phyloP scores from a whole-genome alignment of 2,888 invertebrate genomes.

The Andricus quercusramuli region DNA sequence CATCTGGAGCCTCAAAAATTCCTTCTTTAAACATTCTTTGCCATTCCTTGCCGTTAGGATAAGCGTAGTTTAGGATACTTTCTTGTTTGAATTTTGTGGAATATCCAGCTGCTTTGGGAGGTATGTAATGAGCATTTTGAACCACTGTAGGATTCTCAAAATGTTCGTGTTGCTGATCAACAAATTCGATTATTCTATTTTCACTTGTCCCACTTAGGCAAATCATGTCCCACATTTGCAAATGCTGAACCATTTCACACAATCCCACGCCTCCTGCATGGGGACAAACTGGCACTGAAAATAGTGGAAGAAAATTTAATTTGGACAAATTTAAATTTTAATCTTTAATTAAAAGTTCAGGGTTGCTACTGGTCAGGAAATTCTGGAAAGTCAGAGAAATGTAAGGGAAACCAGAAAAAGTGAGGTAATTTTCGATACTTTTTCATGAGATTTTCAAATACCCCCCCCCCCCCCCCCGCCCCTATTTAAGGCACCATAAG shows the following conservation, averaged over 20 bases:
- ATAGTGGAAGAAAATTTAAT: constrained; percentile 19
- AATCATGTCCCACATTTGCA: constrained; percentile 93
- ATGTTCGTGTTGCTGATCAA: constrained; percentile 94
- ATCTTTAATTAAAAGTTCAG: neutral
- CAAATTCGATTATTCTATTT: constrained; percentile 89
- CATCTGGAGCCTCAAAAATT: constrained; percentile 80
- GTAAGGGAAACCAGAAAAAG: too few relatives aligned
- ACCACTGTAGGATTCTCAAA: constrained; percentile 88
- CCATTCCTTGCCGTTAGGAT: constrained; percentile 91
- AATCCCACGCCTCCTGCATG: constrained; percentile 97
- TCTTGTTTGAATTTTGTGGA: constrained; percentile 88
- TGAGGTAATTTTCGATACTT: too few relatives aligned
- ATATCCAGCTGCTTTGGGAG: constrained; percentile 90
- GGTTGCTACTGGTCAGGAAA: too few relatives aligned
- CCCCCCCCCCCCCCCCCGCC: too few relatives aligned
- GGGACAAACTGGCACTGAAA: constrained; percentile 93
- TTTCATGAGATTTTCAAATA: too few relatives aligned
- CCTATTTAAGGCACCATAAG: too few relatives aligned
- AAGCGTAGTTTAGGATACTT: constrained; percentile 85
- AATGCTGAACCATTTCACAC: constrained; percentile 96
- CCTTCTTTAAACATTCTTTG: constrained; percentile 83
- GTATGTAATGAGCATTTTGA: constrained; percentile 85
- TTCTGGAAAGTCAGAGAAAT: too few relatives aligned
- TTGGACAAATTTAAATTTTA: neutral
- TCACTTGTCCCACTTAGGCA: constrained; percentile 86